These are phyloP conservation scores for Drosophila carrolli DNA, from an alignment of 1,140 invertebrate species.

Conservation along the genomic window DNA sequence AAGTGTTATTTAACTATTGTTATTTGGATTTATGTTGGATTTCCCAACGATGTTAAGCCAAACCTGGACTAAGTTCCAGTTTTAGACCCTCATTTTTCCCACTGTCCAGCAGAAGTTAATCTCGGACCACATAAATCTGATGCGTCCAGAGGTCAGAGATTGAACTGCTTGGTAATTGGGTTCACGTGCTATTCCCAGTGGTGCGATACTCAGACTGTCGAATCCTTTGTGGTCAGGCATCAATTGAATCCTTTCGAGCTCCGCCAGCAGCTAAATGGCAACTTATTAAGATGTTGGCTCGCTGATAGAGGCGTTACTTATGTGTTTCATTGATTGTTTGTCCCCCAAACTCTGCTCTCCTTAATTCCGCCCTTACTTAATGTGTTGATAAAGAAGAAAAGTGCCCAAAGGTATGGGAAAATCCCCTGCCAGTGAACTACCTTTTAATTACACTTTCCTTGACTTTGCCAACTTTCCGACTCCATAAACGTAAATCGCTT, in stretches of 20 bases:
- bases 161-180: conserved; percentile 74
- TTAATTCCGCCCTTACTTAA: conserved; percentile 5
- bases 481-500: conserved; percentile 67
- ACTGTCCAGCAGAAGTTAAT: conserved; percentile 24
- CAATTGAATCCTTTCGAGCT: conserved; percentile 73
- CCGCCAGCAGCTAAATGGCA: conserved; percentile 51
- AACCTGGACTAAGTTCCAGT: not conserved
- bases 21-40: too few species aligned
- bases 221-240: conserved; percentile 75
- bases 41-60: too few species aligned
- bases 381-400: conserved; percentile 29
- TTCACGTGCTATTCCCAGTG: conserved; percentile 71
- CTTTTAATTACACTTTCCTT: conserved; percentile 51
- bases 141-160: conserved; percentile 25
- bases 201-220: conserved; percentile 42
- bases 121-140: conserved; percentile 71
- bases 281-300: conserved; percentile 71
- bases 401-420: conserved; percentile 13
- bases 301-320: conserved; percentile 69
- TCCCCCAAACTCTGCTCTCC: not conserved
- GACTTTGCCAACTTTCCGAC: conserved; percentile 35
- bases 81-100: not conserved
- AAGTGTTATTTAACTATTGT: too few species aligned
- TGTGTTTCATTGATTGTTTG: conserved; percentile 76
- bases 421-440: conserved; percentile 9